Conservation (phyloP, 2,797 vertebrate species). For the Poeciliopsis turneri region DNA sequence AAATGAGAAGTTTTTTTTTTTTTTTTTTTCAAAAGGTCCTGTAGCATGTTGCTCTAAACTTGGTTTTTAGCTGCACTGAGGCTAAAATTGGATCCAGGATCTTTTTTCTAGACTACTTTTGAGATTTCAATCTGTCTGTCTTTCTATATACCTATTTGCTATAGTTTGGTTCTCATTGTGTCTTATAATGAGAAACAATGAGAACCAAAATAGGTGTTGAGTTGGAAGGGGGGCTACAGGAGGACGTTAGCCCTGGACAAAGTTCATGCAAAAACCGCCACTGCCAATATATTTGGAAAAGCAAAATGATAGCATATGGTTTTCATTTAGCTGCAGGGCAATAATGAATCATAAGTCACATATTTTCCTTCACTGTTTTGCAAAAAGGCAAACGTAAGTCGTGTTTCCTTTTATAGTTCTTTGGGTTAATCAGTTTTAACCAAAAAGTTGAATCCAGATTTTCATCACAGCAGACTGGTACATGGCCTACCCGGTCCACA, state of each 20-base stretch:
- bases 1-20: no score
- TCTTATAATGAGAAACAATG: background rate
- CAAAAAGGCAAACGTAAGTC: background rate
- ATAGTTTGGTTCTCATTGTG: background rate
- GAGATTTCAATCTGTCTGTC: background rate
- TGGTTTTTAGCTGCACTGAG: no score
- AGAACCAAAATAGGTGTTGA: background rate
- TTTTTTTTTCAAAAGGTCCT: no score
- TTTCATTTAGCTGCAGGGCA: background rate
- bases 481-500: slow-evolving; percentile 97
- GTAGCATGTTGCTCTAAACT: no score
- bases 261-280: background rate
- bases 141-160: background rate
- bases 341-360: background rate
- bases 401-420: background rate
- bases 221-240: background rate
- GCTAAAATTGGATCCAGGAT: no score
- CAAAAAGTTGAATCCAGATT: background rate
- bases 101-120: no score
- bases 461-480: background rate
- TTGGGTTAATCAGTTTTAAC: background rate
- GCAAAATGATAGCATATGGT: background rate
- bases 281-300: background rate
- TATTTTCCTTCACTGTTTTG: background rate
- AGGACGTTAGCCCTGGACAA: background rate